phyloP scores from a whole-genome alignment of 2,888 invertebrate species.

The Priocnemis perturbator region DNA sequence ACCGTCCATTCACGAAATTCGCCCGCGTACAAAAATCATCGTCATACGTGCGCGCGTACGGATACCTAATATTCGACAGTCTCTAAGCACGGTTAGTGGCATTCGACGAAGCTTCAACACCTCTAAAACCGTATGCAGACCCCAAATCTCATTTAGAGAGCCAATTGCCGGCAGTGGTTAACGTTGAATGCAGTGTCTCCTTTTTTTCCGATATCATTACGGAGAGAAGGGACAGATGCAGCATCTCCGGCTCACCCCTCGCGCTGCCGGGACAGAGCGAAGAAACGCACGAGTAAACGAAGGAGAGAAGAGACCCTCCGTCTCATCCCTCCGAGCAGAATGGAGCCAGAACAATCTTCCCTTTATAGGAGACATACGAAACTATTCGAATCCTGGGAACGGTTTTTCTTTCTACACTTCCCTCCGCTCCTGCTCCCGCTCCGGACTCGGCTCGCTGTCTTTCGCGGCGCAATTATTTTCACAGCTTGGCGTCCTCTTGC shows the following conservation, averaged over 20 bases:
- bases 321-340: conserved; percentile 59
- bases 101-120: too few relatives aligned
- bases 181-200: conserved; percentile 46
- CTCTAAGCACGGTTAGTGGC: too few relatives aligned
- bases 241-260: conserved; percentile 57
- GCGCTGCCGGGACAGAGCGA: conserved; percentile 23
- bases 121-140: not conserved
- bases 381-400: conserved; percentile 73
- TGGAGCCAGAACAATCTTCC: conserved; percentile 69
- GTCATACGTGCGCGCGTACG: too few relatives aligned
- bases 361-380: conserved; percentile 70
- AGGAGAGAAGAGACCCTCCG: conserved; percentile 48
- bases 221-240: conserved; percentile 69
- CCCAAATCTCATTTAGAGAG: conserved; percentile 59
- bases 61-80: too few relatives aligned
- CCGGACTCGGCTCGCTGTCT: conserved; percentile 55
- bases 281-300: conserved; percentile 17
- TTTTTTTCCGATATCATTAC: conserved; percentile 69
- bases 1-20: not conserved
- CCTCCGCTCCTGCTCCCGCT: conserved; percentile 31
- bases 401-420: conserved; percentile 61
- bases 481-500: conserved; percentile 64
- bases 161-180: conserved; percentile 64
- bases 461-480: conserved; percentile 71
- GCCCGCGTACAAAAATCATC: not conserved